phyloP scores from a whole-genome alignment of 1,140 invertebrate genomes.

The Phortica variegata region DNA sequence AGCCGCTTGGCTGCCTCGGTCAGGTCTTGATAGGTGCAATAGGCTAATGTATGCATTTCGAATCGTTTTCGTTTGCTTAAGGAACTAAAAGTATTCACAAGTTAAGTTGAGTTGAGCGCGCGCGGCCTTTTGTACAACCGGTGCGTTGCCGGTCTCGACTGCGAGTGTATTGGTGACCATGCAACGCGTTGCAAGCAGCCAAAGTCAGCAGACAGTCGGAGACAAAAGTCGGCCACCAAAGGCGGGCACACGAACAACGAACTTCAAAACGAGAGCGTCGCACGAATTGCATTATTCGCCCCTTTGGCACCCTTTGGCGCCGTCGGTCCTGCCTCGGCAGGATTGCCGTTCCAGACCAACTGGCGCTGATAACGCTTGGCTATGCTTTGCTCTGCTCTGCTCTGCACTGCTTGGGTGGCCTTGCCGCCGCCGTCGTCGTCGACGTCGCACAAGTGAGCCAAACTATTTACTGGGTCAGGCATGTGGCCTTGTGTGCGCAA shows the following conservation, averaged over 20 bases:
- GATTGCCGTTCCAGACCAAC: constrained; percentile 12
- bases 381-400: too few relatives aligned
- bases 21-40: too few relatives aligned
- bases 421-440: constrained; percentile 24
- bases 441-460: constrained; percentile 5
- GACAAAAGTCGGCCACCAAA: neutral
- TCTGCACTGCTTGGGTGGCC: constrained; percentile 10
- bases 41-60: too few relatives aligned
- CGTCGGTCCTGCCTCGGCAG: constrained; percentile 15
- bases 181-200: constrained; percentile 38
- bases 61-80: too few relatives aligned
- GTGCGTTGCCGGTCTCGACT: constrained; percentile 50
- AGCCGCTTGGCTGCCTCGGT: too few relatives aligned
- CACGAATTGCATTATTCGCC: too few relatives aligned
- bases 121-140: constrained; percentile 34
- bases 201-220: constrained; percentile 14
- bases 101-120: constrained; percentile 11
- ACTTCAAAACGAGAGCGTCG: constrained; percentile 28
- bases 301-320: too few relatives aligned
- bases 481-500: constrained; percentile 18
- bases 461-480: constrained; percentile 49
- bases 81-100: too few relatives aligned
- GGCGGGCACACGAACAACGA: constrained; percentile 20
- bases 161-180: constrained; percentile 54
- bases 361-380: too few relatives aligned